Percentiles rank a stretch among this genome's conserved stretches.
Conservation (phyloP, 1,140 invertebrate genomes). For the Zaprionus nigranus region DNA sequence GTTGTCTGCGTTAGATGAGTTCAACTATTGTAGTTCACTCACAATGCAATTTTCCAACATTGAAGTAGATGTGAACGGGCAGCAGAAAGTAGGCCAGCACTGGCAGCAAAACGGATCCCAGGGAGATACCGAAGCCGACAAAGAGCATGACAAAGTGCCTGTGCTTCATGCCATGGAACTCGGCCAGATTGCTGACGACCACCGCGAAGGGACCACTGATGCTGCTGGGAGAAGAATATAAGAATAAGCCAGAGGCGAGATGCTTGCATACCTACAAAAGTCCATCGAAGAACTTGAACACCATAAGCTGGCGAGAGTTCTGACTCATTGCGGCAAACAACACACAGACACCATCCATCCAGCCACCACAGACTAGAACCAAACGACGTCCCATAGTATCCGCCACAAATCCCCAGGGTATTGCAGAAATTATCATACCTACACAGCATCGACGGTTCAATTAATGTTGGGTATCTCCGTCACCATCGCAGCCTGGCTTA, state of each 20-base stretch:
- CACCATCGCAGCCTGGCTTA: conserved; percentile 48
- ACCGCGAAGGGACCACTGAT: conserved; percentile 90
- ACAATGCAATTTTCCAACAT: conserved; percentile 51
- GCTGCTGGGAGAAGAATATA: conserved; percentile 78
- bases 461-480: neutral
- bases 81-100: conserved; percentile 86
- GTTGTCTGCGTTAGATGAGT: neutral
- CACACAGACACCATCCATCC: conserved; percentile 88
- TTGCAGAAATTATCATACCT: conserved; percentile 93
- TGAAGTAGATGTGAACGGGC: conserved; percentile 69
- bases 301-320: conserved; percentile 88
- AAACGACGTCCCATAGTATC: conserved; percentile 90
- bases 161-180: conserved; percentile 88
- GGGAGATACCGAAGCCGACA: conserved; percentile 86
- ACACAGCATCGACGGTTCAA: conserved; percentile 13
- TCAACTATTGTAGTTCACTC: conserved; percentile 20
- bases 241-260: neutral
- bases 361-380: conserved; percentile 89
- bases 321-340: conserved; percentile 88
- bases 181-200: conserved; percentile 88
- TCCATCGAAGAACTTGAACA: conserved; percentile 90
- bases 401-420: conserved; percentile 92
- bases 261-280: conserved; percentile 87
- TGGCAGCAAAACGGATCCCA: conserved; percentile 85
- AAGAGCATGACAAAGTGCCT: conserved; percentile 87